Evolutionary conservation across 2,113 vertebrate genomes (phyloP).

Genomic region (Gambusia holbrooki): DNA sequence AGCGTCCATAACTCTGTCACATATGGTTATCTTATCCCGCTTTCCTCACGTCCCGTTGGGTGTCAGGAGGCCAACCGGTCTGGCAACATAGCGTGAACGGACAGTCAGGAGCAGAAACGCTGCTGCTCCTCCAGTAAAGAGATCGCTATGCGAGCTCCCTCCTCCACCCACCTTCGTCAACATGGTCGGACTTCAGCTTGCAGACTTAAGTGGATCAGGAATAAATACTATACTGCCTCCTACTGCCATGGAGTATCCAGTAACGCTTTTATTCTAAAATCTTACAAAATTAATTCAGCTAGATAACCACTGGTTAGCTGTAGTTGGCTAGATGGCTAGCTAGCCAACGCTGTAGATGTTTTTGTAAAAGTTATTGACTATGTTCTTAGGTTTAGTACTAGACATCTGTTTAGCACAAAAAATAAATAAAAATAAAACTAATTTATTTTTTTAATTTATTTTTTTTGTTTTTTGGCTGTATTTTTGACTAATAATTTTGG

Average conservation of each 20-base stretch:
- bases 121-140: not conserved
- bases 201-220: not conserved
- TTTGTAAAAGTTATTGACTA: too few relatives aligned
- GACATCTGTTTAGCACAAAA: too few relatives aligned
- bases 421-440: too few relatives aligned
- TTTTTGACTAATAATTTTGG: too few relatives aligned
- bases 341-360: too few relatives aligned
- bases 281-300: too few relatives aligned
- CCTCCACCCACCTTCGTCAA: not conserved
- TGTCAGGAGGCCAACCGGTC: not conserved
- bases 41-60: not conserved
- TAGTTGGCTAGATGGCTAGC: too few relatives aligned
- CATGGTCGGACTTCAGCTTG: not conserved
- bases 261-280: too few relatives aligned
- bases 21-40: not conserved
- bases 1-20: not conserved
- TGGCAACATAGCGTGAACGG: slow-evolving; percentile 16
- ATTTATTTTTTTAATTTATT: too few relatives aligned
- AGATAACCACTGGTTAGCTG: too few relatives aligned
- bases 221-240: not conserved
- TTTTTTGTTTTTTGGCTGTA: too few relatives aligned
- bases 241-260: not conserved
- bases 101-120: not conserved
- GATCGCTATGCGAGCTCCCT: not conserved
- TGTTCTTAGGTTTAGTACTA: too few relatives aligned